Evolutionary conservation across 2,113 vertebrate genomes (phyloP).

Genomic region (Protobothrops mucrosquamatus): DNA sequence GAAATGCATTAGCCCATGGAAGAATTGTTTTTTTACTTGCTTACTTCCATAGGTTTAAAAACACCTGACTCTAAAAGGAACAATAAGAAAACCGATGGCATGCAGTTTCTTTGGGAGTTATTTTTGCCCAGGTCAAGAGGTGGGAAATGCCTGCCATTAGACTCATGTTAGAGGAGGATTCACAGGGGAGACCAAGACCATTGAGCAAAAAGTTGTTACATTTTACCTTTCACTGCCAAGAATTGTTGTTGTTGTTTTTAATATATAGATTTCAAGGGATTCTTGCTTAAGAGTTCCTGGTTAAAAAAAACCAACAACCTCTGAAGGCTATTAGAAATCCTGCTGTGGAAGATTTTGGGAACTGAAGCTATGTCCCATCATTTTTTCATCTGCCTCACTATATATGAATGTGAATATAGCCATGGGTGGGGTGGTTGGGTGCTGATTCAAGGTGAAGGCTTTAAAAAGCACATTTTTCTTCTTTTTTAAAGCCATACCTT

Average conservation of each 20-base stretch:
- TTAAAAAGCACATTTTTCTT: not conserved
- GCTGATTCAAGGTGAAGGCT: not conserved
- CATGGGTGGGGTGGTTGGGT: not conserved
- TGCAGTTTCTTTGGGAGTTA: not conserved
- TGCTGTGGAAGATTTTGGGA: not conserved
- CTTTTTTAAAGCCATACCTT: not conserved
- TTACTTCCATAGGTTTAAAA: not conserved
- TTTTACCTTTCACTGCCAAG: not conserved
- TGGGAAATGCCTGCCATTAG: not conserved
- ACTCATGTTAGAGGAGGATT: conserved; percentile 6
- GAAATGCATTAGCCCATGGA: not conserved
- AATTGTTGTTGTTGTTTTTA: not conserved
- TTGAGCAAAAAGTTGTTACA: conserved; percentile 13
- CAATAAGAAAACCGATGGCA: not conserved
- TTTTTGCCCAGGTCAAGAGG: not conserved
- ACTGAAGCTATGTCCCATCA: not conserved
- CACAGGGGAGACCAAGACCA: not conserved
- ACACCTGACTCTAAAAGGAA: not conserved
- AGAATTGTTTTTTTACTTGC: not conserved
- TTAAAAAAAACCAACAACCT: not conserved
- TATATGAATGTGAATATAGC: not conserved
- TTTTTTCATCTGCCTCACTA: not conserved
- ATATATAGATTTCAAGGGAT: not conserved
- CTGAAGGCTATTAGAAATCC: not conserved
- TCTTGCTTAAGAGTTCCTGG: not conserved